These are phyloP conservation scores for Bellardia bayeri DNA, from an alignment of 2,888 invertebrate species.

Conservation along the genomic window DNA sequence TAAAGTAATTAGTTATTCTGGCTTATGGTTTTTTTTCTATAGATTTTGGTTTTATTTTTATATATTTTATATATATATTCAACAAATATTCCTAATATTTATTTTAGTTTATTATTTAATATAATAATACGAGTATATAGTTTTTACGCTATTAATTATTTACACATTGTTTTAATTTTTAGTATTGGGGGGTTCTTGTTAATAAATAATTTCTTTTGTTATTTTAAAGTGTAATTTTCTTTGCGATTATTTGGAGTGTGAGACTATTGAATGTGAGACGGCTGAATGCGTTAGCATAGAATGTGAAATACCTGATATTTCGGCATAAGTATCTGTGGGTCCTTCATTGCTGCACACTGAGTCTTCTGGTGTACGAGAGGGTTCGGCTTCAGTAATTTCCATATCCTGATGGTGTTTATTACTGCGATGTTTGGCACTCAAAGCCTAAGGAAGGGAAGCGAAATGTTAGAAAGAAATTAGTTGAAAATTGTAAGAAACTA, in stretches of 20 bases:
- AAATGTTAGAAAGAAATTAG: slow-evolving; percentile 2
- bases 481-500: slow-evolving; percentile 4
- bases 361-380: slow-evolving; percentile 94
- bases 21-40: slow-evolving; percentile 53
- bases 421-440: slow-evolving; percentile 89
- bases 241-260: slow-evolving; percentile 77
- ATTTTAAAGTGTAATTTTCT: slow-evolving; percentile 73
- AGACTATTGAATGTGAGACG: slow-evolving; percentile 82
- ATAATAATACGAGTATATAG: slow-evolving; percentile 58
- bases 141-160: slow-evolving; percentile 53
- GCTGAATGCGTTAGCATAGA: slow-evolving; percentile 83
- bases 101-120: slow-evolving; percentile 75
- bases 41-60: slow-evolving; percentile 17
- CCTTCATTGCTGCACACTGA: slow-evolving; percentile 95
- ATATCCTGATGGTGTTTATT: slow-evolving; percentile 86
- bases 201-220: slow-evolving; percentile 71
- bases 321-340: slow-evolving; percentile 86
- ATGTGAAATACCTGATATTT: slow-evolving; percentile 84
- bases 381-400: slow-evolving; percentile 90
- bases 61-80: slow-evolving; percentile 22
- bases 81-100: slow-evolving; percentile 49
- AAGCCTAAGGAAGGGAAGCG: slow-evolving; percentile 86
- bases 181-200: slow-evolving; percentile 17
- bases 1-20: slow-evolving; percentile 72
- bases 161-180: slow-evolving; percentile 28